Conservation (phyloP, 2,888 invertebrate genomes). For the Drosophila peninsularis region DNA sequence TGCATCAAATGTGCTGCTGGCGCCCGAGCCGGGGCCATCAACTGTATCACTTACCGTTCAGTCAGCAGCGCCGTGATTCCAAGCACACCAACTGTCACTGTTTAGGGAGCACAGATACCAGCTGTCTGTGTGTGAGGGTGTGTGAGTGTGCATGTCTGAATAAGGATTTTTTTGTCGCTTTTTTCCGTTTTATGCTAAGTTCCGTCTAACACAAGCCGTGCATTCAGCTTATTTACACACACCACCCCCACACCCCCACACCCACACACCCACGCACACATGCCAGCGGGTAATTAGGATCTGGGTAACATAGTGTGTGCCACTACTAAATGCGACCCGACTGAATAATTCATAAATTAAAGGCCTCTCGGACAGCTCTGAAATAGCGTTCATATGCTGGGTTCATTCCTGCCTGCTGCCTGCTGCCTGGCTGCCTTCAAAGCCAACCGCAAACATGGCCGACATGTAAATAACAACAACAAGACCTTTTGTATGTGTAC, state of each 20-base stretch:
- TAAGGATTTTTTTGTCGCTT: background rate
- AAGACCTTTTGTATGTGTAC: slow-evolving; percentile 6
- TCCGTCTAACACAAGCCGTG: slow-evolving; percentile 19
- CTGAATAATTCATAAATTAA: slow-evolving; percentile 73
- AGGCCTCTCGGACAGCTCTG: slow-evolving; percentile 32
- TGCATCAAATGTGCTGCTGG: slow-evolving; percentile 55
- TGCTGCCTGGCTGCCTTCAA: slow-evolving; percentile 23
- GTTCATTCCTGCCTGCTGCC: slow-evolving; percentile 9
- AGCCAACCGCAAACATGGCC: slow-evolving; percentile 63
- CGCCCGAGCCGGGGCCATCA: slow-evolving; percentile 40
- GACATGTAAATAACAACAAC: slow-evolving; percentile 59
- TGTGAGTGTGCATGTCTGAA: slow-evolving; percentile 9
- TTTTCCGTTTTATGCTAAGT: slow-evolving; percentile 14
- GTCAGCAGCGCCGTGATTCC: slow-evolving; percentile 48
- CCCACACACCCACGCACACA: background rate
- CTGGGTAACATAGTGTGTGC: slow-evolving; percentile 46
- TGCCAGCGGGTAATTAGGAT: slow-evolving; percentile 64
- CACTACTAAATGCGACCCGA: slow-evolving; percentile 58
- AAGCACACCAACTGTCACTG: background rate
- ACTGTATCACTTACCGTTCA: slow-evolving; percentile 60
- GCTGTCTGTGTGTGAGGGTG: background rate
- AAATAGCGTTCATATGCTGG: slow-evolving; percentile 17
- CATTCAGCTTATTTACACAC: slow-evolving; percentile 40
- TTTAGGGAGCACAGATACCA: slow-evolving; percentile 12
- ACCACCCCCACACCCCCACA: background rate